These are phyloP conservation scores for Drosophila pseudoobscura DNA, from an alignment of 1,140 invertebrate genomes.

Conservation along the genomic window DNA sequence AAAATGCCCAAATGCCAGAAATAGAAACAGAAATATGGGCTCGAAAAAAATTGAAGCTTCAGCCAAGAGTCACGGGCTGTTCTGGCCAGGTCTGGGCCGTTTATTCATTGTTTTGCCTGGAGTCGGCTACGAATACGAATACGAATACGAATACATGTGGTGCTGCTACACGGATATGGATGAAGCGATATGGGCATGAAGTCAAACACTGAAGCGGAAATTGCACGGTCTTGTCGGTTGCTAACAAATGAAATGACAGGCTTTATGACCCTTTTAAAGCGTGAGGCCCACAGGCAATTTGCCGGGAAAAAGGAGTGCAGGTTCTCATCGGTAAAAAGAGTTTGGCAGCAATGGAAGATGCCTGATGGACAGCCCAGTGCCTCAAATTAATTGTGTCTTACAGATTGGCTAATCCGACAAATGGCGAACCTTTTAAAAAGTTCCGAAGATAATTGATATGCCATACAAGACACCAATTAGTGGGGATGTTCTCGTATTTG, in stretches of 20 bases:
- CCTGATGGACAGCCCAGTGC: too few species aligned
- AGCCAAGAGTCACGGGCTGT: background rate
- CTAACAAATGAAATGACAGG: conserved; percentile 33
- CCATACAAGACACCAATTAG: conserved; percentile 11
- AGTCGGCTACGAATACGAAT: background rate
- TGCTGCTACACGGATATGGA: too few species aligned
- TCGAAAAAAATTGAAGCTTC: background rate
- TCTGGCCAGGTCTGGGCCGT: background rate
- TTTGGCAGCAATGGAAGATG: too few species aligned
- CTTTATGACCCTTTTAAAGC: conserved; percentile 5
- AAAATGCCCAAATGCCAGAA: background rate
- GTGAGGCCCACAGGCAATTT: conserved; percentile 3
- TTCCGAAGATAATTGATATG: background rate
- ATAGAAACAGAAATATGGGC: background rate
- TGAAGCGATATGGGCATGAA: too few species aligned
- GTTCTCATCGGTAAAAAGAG: too few species aligned
- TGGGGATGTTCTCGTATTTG: too few species aligned
- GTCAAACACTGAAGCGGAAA: conserved; percentile 21
- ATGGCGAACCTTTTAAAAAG: too few species aligned
- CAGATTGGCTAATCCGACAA: too few species aligned
- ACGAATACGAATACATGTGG: too few species aligned
- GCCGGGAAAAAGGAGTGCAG: too few species aligned
- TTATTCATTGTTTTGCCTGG: background rate
- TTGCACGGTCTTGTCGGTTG: conserved; percentile 22
- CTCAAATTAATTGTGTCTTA: too few species aligned